phyloP scores from a whole-genome alignment of 2,113 vertebrate species.

The Neodontobutis hainanensis region DNA sequence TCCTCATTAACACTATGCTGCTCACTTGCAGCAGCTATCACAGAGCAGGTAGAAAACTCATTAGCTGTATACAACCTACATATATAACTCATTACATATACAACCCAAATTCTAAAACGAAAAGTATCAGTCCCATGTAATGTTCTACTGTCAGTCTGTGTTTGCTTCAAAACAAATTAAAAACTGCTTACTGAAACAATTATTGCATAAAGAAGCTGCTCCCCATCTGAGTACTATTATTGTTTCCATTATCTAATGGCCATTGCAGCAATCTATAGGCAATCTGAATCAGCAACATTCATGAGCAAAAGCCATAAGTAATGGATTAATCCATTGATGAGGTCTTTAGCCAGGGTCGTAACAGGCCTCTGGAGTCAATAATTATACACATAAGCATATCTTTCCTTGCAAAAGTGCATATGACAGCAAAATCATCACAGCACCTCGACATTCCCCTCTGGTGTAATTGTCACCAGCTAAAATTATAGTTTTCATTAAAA shows the following conservation, averaged over 20 bases:
- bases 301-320: constrained; percentile 75
- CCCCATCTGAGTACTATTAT: constrained; percentile 53
- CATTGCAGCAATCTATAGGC: constrained; percentile 68
- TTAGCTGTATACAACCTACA: no score
- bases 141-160: constrained; percentile 9
- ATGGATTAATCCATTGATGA: constrained; percentile 82
- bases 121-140: no score
- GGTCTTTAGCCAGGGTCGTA: constrained; percentile 82
- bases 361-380: constrained; percentile 80
- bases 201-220: constrained; percentile 61
- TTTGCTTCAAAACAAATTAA: constrained; percentile 44
- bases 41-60: no score
- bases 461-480: constrained; percentile 79
- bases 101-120: no score
- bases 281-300: constrained; percentile 77
- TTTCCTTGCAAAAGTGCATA: constrained; percentile 80
- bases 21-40: no score
- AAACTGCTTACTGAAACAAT: constrained; percentile 43
- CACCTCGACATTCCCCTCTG: constrained; percentile 77
- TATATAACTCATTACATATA: no score
- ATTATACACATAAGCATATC: constrained; percentile 81
- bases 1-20: no score
- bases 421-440: constrained; percentile 74
- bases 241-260: constrained; percentile 67
- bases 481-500: constrained; percentile 86